Evolutionary conservation across 2,797 vertebrate genomes (phyloP), one percentile per base, ranked within the genome.

Genomic region (Esox masquinongy): DNA sequence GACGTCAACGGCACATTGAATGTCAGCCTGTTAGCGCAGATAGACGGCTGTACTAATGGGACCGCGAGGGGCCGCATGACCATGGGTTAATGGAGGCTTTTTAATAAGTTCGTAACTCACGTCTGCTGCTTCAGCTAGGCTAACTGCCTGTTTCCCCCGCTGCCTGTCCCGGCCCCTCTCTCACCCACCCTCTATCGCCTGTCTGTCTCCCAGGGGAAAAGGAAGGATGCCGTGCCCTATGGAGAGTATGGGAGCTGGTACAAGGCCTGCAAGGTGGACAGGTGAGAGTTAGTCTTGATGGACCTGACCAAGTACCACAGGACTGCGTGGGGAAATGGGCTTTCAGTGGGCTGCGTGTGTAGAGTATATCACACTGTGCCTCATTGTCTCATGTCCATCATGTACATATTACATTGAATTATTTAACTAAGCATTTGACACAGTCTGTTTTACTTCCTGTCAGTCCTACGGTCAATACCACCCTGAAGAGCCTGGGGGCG

Each of bases 221-320:
- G 89, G 68, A 95, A 90, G 82, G 96, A 96, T 80, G 90, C 88
- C 0, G 90, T 89, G 2, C 91, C 91, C 0, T 95, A 95, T 0
- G 92, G 95, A 3, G 96, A 97, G 80, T 97, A 97, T 1, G 96
- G 96, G 3, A 95, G 95, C 90, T 97, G 96, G 96, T 96, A 97
- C 71, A 97, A 97, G 78, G 95, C 95, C 84, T 97, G 96, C 83
- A 97, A 97, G 81, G 96, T 96, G 71, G 96, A 97, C 94, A 96
- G 96, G 96, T 97, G 79, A 87, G 89, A 29, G 22, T 15, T 64
- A 31, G 26, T 64, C 8, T 64, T 24, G n/a, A n/a, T 39, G 36
- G 36, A 39, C 36, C 36, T 3, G 36, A 43, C 39, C 39, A 43
- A 43, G 5, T 43, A 43, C 39, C 39, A 3, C 1, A 43, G 5